Percentiles rank a stretch among this genome's conserved stretches.
Conservation (phyloP, 2,113 vertebrate genomes). For the Lampris incognitus region DNA sequence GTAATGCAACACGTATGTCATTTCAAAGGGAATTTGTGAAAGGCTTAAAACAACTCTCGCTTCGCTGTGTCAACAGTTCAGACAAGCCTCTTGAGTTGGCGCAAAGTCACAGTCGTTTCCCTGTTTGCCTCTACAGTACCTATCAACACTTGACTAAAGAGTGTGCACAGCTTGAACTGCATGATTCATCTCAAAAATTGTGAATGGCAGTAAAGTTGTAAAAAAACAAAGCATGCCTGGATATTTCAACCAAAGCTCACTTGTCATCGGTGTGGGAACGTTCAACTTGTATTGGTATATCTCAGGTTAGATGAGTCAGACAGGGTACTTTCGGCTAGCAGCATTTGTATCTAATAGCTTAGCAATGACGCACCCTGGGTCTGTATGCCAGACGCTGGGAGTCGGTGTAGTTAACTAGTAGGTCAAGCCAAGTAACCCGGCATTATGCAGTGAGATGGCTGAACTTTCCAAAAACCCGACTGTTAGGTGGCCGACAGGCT, state of each 20-base stretch:
- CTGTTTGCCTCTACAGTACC: neutral
- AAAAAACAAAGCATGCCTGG: conserved; percentile 18
- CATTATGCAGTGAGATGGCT: conserved; percentile 27
- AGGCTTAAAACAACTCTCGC: neutral
- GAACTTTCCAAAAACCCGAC: conserved; percentile 51
- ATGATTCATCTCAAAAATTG: too few relatives aligned
- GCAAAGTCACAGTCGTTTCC: neutral
- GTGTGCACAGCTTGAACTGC: neutral
- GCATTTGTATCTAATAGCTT: conserved; percentile 45
- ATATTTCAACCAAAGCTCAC: conserved; percentile 49
- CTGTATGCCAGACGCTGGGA: conserved; percentile 35
- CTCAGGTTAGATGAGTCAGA: conserved; percentile 32
- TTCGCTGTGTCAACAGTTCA: neutral
- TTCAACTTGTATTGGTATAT: conserved; percentile 52
- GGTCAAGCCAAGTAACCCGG: conserved; percentile 59
- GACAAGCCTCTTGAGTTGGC: neutral
- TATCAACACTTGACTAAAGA: neutral
- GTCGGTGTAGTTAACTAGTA: conserved; percentile 50
- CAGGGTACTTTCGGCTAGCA: conserved; percentile 32
- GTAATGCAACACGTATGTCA: neutral
- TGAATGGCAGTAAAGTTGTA: conserved; percentile 5
- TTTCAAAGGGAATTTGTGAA: conserved; percentile 20
- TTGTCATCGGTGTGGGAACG: conserved; percentile 37
- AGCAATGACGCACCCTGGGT: conserved; percentile 19
- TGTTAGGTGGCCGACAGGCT: conserved; percentile 33